A percentile compares a stretch with the other conserved stretches of the same genome.
Conservation (phyloP, 2,888 invertebrate species). For the Chrysolina haemoptera region DNA sequence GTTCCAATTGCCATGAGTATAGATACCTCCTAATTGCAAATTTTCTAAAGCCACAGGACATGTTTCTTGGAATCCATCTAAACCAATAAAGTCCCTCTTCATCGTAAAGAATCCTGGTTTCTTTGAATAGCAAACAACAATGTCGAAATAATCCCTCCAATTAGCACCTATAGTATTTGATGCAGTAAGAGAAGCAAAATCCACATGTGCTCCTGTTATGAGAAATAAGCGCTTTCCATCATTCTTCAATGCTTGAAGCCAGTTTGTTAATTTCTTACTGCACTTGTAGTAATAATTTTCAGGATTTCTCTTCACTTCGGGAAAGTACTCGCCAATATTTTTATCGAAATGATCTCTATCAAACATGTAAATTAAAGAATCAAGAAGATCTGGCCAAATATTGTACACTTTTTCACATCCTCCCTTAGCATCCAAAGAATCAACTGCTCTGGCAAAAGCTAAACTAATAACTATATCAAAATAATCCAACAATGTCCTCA, state of each 20-base stretch:
- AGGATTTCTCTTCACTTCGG: constrained; percentile 73
- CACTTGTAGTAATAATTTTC: constrained; percentile 75
- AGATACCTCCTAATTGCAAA: constrained; percentile 71
- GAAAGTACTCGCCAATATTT: constrained; percentile 76
- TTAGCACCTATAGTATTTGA: constrained; percentile 69
- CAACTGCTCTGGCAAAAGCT: constrained; percentile 78
- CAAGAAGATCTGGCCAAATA: constrained; percentile 78
- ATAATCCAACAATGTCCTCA: constrained; percentile 80
- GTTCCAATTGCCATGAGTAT: constrained; percentile 76
- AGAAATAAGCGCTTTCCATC: constrained; percentile 76
- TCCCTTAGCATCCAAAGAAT: constrained; percentile 72
- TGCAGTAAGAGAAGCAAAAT: constrained; percentile 79
- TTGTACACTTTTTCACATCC: constrained; percentile 67
- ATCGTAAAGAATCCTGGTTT: constrained; percentile 83
- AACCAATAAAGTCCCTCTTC: constrained; percentile 72
- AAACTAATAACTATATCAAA: constrained; percentile 80
- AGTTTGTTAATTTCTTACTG: constrained; percentile 70
- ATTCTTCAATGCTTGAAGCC: constrained; percentile 74
- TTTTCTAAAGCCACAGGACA: constrained; percentile 63
- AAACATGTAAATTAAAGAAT: constrained; percentile 76
- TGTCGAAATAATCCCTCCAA: constrained; percentile 60
- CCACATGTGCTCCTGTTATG: constrained; percentile 81
- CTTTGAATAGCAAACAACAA: constrained; percentile 78
- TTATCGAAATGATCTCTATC: constrained; percentile 73
- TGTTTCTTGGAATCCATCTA: constrained; percentile 69